Conservation (phyloP, 30 jellyfish, hydroid and myxozoan genomes). For the Rhopilema esculentum region DNA sequence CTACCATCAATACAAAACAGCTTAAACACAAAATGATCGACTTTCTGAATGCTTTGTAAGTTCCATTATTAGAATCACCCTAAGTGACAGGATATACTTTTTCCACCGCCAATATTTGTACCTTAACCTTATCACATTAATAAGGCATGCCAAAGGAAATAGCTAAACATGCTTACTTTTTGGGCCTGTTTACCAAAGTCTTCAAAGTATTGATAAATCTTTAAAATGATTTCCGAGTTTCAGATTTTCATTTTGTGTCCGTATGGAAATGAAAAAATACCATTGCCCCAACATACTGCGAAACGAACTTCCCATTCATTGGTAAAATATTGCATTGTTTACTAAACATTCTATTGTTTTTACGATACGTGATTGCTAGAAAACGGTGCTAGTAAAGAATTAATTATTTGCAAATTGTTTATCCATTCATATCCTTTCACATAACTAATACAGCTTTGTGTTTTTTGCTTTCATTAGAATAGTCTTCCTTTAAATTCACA, state of each 20-base stretch:
- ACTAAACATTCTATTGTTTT: background rate
- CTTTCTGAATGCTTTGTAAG: too few species aligned
- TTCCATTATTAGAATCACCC: background rate
- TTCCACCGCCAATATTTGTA: background rate
- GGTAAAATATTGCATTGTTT: background rate
- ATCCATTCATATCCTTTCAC: background rate
- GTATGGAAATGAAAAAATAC: background rate
- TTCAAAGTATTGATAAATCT: background rate
- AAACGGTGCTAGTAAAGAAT: background rate
- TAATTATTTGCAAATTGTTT: background rate
- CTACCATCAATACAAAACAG: too few species aligned
- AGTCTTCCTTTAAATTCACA: background rate
- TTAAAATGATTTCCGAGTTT: background rate
- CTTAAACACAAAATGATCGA: too few species aligned
- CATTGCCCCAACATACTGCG: background rate
- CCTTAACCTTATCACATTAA: background rate
- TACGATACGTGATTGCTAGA: background rate
- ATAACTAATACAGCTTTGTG: background rate
- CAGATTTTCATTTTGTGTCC: background rate
- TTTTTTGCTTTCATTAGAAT: background rate
- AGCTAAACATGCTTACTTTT: background rate
- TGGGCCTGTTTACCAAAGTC: background rate
- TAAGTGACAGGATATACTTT: background rate
- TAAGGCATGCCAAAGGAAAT: background rate
- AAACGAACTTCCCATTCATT: background rate